These are phyloP conservation scores for Phoxinus dragarum DNA, from an alignment of 2,797 vertebrate genomes.

Conservation along the genomic window DNA sequence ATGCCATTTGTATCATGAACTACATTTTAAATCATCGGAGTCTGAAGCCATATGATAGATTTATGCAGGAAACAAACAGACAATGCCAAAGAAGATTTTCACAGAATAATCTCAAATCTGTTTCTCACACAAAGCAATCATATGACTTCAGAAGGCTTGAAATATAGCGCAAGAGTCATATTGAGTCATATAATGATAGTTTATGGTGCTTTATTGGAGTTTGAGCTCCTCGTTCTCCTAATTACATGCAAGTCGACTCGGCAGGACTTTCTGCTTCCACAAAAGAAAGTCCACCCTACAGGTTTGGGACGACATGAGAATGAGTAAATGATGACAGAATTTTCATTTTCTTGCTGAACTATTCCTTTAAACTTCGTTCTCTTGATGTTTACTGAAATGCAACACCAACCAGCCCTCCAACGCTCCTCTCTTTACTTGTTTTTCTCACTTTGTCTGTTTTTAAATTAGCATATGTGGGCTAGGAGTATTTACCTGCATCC, in stretches of 20 bases:
- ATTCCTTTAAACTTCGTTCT: neutral
- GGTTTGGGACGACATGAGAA: neutral
- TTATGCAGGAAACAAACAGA: neutral
- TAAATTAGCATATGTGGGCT: slow-evolving; percentile 44
- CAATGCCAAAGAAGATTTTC: neutral
- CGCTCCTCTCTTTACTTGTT: slow-evolving; percentile 5
- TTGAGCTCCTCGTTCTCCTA: neutral
- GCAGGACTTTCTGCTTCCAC: neutral
- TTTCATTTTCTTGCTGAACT: neutral
- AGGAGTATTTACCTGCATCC: slow-evolving; percentile 32
- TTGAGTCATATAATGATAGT: neutral
- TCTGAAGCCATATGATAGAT: neutral
- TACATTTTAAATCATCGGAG: neutral
- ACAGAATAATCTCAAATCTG: neutral
- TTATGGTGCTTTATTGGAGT: neutral
- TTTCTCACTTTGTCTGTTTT: slow-evolving; percentile 15
- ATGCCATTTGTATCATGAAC: neutral
- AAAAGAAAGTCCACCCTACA: neutral
- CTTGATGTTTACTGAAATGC: slow-evolving; percentile 32
- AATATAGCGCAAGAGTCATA: neutral
- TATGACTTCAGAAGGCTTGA: neutral
- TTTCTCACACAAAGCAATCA: neutral
- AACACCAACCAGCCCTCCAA: slow-evolving; percentile 21
- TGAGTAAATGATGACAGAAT: slow-evolving; percentile 4
- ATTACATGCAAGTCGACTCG: neutral